Conservation (phyloP, 2,797 vertebrate species). For the Enteromius afrohamiltoni region DNA sequence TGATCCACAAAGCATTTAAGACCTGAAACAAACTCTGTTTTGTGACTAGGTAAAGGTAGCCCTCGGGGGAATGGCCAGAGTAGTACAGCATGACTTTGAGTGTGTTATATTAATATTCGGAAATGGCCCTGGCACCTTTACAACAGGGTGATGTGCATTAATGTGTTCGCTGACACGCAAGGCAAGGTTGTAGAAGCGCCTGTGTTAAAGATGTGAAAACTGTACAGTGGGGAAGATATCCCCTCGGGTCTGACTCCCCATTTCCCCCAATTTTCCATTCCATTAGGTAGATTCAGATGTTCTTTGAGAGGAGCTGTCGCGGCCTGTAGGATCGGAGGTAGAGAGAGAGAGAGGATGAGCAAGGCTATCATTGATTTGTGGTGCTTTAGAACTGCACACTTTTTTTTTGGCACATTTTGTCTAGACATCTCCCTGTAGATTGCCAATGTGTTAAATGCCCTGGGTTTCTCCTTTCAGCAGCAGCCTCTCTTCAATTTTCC, state of each 20-base stretch:
- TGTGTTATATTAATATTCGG: slow-evolving; percentile 37
- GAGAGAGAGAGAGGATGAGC: slow-evolving; percentile 24
- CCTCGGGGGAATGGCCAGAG: slow-evolving; percentile 4
- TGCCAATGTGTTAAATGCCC: slow-evolving; percentile 60
- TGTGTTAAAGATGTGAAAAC: slow-evolving; percentile 62
- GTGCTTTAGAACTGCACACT: slow-evolving; percentile 54
- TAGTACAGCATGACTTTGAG: slow-evolving; percentile 36
- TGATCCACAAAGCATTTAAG: slow-evolving; percentile 20
- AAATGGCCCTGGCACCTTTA: slow-evolving; percentile 30
- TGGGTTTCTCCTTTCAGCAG: slow-evolving; percentile 50
- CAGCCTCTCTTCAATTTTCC: slow-evolving; percentile 54
- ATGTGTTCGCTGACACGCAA: slow-evolving; percentile 36
- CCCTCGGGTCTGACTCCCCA: slow-evolving; percentile 57
- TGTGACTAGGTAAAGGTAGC: neutral
- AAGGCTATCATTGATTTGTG: slow-evolving; percentile 66
- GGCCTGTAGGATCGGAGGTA: slow-evolving; percentile 49
- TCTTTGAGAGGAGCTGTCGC: slow-evolving; percentile 60
- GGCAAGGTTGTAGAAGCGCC: slow-evolving; percentile 42
- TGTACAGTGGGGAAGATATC: slow-evolving; percentile 50
- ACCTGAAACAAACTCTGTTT: slow-evolving; percentile 8
- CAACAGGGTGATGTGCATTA: slow-evolving; percentile 39
- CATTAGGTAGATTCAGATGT: slow-evolving; percentile 70
- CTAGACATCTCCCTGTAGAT: slow-evolving; percentile 60
- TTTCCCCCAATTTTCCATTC: slow-evolving; percentile 69
- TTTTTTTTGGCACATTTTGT: slow-evolving; percentile 51